Conservation (phyloP, 2,797 vertebrate species). For the Siniperca obscura region DNA sequence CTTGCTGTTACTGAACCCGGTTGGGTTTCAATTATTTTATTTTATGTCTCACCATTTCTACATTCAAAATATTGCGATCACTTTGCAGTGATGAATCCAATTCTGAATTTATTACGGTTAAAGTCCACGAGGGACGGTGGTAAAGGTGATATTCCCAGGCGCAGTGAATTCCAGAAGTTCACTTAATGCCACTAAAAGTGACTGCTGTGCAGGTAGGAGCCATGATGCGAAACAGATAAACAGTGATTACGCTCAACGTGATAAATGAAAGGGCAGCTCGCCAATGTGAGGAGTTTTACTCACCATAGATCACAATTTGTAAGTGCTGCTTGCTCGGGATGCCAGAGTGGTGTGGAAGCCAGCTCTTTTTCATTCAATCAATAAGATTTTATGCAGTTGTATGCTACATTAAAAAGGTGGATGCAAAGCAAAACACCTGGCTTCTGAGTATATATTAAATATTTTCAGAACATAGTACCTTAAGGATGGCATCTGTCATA, state of each 20-base stretch:
- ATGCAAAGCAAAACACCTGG: constrained; percentile 42
- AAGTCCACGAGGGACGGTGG: constrained; percentile 26
- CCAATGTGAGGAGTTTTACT: constrained; percentile 78
- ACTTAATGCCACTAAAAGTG: constrained; percentile 70
- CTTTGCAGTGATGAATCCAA: constrained; percentile 54
- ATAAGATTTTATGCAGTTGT: constrained; percentile 71
- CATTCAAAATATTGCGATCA: constrained; percentile 45
- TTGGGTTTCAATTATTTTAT: constrained; percentile 43
- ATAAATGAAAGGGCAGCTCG: constrained; percentile 79
- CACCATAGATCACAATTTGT: constrained; percentile 83
- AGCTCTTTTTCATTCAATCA: constrained; percentile 73
- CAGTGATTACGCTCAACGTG: constrained; percentile 78
- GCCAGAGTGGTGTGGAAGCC: constrained; percentile 56
- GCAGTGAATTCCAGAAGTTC: constrained; percentile 66
- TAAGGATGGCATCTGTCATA: constrained; percentile 29
- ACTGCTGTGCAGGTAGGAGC: constrained; percentile 75
- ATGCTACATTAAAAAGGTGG: constrained; percentile 64
- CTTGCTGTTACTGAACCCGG: constrained; percentile 38
- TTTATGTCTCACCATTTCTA: constrained; percentile 37
- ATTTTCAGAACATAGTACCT: constrained; percentile 6
- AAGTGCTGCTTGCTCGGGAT: constrained; percentile 69
- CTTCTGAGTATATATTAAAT: constrained; percentile 26
- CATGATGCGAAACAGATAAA: constrained; percentile 81
- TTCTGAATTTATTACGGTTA: constrained; percentile 53
- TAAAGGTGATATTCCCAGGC: constrained; percentile 42